Percentiles rank a stretch among this genome's conserved stretches.
Evolutionary conservation across 2,888 invertebrate species (phyloP).

Genomic region (Venustoraphidia nigricollis): DNA sequence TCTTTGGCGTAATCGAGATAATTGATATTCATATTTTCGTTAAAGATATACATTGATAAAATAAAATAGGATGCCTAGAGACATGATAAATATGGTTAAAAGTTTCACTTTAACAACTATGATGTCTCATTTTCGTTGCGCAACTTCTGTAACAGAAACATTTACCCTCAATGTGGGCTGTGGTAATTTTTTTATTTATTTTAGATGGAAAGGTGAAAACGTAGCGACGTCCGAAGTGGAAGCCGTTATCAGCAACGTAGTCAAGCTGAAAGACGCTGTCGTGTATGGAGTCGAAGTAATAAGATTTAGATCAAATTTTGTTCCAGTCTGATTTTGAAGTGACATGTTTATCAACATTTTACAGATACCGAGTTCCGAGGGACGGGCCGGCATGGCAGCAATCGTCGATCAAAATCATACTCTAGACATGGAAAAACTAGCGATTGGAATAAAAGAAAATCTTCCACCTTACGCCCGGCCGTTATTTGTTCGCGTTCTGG

Average conservation of each 20-base stretch:
- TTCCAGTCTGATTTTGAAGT: not conserved
- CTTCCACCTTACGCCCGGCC: constrained; percentile 82
- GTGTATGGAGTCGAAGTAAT: constrained; percentile 84
- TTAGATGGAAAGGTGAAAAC: constrained; percentile 86
- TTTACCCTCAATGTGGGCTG: too few relatives aligned
- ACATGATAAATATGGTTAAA: too few relatives aligned
- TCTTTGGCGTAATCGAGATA: too few relatives aligned
- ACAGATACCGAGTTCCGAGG: constrained; percentile 64
- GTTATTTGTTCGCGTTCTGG: constrained; percentile 66
- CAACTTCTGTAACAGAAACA: too few relatives aligned
- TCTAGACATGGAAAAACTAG: constrained; percentile 42
- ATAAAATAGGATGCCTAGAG: too few relatives aligned
- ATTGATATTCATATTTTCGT: too few relatives aligned
- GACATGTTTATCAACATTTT: constrained; percentile 6
- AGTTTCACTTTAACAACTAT: too few relatives aligned
- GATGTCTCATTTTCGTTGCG: too few relatives aligned
- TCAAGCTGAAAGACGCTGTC: constrained; percentile 53
- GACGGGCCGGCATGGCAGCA: constrained; percentile 88
- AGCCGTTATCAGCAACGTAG: constrained; percentile 63
- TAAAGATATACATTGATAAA: too few relatives aligned
- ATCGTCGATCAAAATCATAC: constrained; percentile 53
- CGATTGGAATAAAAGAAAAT: constrained; percentile 47
- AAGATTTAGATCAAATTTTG: not conserved
- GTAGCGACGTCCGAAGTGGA: constrained; percentile 94
- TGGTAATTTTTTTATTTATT: constrained; percentile 8